Percentiles rank a stretch among this genome's conserved stretches.
Evolutionary conservation across 2,888 invertebrate genomes (phyloP).

Genomic region (Parelbella ahira): DNA sequence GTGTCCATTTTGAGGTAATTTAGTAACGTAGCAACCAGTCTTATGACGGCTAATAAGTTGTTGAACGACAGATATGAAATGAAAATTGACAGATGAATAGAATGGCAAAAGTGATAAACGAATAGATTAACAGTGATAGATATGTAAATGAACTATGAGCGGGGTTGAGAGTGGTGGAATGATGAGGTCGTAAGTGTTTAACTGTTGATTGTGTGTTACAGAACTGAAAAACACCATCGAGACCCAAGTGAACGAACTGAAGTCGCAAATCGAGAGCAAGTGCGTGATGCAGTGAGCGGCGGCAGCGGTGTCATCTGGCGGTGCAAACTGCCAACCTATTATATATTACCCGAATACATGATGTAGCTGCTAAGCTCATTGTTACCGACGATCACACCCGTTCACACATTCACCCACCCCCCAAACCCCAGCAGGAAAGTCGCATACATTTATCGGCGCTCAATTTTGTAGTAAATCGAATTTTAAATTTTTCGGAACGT

Average conservation of each 20-base stretch:
- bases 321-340: conserved; percentile 34
- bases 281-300: conserved; percentile 94
- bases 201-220: conserved; percentile 83
- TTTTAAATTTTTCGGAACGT: conserved; percentile 66
- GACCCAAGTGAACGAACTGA: conserved; percentile 97
- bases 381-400: conserved; percentile 50
- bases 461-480: conserved; percentile 66
- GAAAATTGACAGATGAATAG: too few species aligned
- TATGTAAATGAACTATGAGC: too few species aligned
- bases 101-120: too few species aligned
- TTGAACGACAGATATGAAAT: too few species aligned
- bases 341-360: conserved; percentile 64
- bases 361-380: conserved; percentile 73
- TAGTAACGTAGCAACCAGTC: too few species aligned
- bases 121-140: too few species aligned
- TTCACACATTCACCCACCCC: conserved; percentile 39
- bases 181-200: too few species aligned
- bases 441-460: conserved; percentile 63
- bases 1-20: too few species aligned
- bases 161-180: too few species aligned
- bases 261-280: conserved; percentile 97
- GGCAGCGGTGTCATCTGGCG: conserved; percentile 20
- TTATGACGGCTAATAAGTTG: too few species aligned
- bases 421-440: conserved; percentile 33
- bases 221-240: conserved; percentile 98